phyloP scores from a whole-genome alignment of 2,888 invertebrate genomes.

The Lissonota sp. region DNA sequence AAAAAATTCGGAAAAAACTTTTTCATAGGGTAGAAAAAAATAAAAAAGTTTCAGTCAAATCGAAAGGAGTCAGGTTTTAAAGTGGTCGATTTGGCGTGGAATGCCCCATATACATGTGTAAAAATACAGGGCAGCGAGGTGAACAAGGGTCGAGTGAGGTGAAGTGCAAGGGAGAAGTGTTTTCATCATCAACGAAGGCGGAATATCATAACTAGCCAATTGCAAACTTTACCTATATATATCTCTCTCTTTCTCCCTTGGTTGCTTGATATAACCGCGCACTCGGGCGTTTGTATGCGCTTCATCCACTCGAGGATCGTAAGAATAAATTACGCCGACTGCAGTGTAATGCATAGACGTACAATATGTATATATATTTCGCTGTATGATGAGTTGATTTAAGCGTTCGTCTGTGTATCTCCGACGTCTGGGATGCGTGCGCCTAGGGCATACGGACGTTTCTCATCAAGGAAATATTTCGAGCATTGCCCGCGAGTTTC shows the following conservation, averaged over 20 bases:
- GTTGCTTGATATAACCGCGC: not conserved
- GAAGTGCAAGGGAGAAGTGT: constrained; percentile 26
- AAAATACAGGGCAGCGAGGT: constrained; percentile 17
- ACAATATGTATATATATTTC: not conserved
- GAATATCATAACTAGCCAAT: constrained; percentile 54
- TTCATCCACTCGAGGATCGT: constrained; percentile 20
- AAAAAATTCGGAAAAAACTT: not conserved
- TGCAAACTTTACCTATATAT: constrained; percentile 3
- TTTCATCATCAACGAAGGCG: constrained; percentile 39
- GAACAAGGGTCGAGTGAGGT: constrained; percentile 13
- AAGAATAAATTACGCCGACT: constrained; percentile 30
- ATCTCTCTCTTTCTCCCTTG: not conserved
- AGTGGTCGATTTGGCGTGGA: not conserved
- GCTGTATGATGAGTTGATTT: constrained; percentile 12
- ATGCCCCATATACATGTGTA: constrained; percentile 3
- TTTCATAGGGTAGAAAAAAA: too few species aligned
- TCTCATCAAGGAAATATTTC: constrained; percentile 25
- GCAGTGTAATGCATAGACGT: too few species aligned
- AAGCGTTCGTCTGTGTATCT: not conserved
- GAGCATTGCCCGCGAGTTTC: not conserved
- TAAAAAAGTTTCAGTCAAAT: too few species aligned
- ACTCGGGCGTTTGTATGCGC: not conserved
- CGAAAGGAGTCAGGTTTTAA: too few species aligned
- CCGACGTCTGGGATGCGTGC: not conserved
- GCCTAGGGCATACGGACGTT: constrained; percentile 9